Percentiles rank a stretch among this genome's conserved stretches.
Evolutionary conservation across 2,888 invertebrate species (phyloP).

Genomic region (Priocnemis perturbator): DNA sequence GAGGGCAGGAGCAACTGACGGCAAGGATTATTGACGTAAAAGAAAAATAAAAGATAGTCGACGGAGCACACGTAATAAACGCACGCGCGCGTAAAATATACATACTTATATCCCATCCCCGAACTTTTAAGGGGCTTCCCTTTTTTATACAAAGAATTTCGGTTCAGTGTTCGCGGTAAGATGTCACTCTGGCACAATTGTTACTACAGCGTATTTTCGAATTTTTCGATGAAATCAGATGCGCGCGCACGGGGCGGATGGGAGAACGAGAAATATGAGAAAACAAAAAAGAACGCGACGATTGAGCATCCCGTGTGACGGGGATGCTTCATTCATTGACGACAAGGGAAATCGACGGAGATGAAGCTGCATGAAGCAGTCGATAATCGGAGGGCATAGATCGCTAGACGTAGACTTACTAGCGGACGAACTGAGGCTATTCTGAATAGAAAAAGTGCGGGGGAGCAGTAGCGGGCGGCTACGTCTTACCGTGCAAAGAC

Average conservation of each 20-base stretch:
- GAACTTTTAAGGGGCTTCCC: conserved; percentile 59
- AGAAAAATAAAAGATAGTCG: too few relatives aligned
- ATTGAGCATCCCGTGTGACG: too few relatives aligned
- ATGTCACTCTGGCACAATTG: conserved; percentile 12
- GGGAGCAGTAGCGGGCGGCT: conserved; percentile 12
- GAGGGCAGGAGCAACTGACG: conserved; percentile 2
- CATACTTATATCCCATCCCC: conserved; percentile 14
- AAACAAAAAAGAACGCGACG: not conserved
- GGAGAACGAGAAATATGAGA: conserved; percentile 20
- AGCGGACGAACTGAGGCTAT: not conserved
- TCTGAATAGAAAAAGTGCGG: not conserved
- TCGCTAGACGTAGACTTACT: not conserved
- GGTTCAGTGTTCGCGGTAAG: conserved; percentile 44
- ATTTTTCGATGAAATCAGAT: conserved; percentile 1
- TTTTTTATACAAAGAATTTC: conserved; percentile 60
- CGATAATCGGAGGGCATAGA: conserved; percentile 7
- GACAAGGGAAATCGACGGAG: not conserved
- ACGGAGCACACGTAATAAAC: not conserved
- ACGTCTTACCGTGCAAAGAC: conserved; percentile 47
- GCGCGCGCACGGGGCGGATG: conserved; percentile 14
- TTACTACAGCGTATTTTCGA: not conserved
- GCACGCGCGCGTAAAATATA: conserved; percentile 12
- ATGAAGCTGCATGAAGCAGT: conserved; percentile 58
- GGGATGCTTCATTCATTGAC: not conserved
- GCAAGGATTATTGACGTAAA: conserved; percentile 10